Percentiles rank a stretch among this genome's conserved stretches.
phyloP scores from a whole-genome alignment of 2,797 vertebrate genomes.

The Graptemys geographica region DNA sequence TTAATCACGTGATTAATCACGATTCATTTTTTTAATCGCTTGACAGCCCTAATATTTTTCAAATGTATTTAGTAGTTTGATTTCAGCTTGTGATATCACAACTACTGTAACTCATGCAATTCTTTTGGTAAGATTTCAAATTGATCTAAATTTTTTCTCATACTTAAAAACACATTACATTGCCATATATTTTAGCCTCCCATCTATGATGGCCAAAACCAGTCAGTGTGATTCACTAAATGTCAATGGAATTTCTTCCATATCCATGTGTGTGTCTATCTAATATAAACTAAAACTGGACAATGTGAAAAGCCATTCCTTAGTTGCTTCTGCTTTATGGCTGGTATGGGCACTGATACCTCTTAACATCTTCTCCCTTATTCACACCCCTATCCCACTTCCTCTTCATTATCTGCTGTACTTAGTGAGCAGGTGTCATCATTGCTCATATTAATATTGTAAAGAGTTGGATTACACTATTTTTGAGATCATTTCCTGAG shows the following conservation, averaged over 20 bases:
- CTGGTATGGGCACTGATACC: not conserved
- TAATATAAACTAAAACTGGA: not conserved
- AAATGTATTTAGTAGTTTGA: not conserved
- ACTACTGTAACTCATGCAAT: not conserved
- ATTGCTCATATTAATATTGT: not conserved
- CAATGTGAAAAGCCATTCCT: not conserved
- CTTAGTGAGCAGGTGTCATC: not conserved
- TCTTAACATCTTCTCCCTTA: not conserved
- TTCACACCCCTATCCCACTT: not conserved
- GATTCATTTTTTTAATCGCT: no score
- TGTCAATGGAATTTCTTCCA: not conserved
- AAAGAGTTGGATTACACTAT: not conserved
- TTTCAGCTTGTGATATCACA: not conserved
- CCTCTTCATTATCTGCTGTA: not conserved
- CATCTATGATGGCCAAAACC: not conserved
- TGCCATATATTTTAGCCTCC: not conserved
- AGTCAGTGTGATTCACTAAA: not conserved
- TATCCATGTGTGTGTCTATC: rapidly evolving
- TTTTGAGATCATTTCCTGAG: not conserved
- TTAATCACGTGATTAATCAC: no score
- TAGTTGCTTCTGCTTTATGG: not conserved
- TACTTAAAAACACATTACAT: not conserved
- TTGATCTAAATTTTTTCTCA: not conserved
- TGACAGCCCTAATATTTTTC: not conserved
- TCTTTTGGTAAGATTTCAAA: not conserved